These are phyloP conservation scores for Pedicia rivosa DNA, from an alignment of 2,888 invertebrate genomes.

Conservation along the genomic window DNA sequence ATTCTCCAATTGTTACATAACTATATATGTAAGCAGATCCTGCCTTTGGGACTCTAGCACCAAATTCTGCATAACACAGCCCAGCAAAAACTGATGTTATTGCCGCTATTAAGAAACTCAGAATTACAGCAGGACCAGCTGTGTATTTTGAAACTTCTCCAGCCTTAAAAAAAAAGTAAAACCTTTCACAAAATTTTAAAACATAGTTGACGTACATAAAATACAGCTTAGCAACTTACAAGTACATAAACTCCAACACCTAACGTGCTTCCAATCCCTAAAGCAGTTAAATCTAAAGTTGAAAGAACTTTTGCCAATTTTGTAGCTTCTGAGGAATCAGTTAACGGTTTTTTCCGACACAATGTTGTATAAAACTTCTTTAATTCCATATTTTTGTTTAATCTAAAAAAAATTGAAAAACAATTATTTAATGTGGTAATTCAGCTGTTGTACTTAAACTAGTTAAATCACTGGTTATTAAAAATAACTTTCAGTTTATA, in stretches of 20 bases:
- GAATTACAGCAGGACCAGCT: constrained; percentile 73
- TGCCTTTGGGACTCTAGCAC: constrained; percentile 73
- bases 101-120: constrained; percentile 81
- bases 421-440: no score
- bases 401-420: no score
- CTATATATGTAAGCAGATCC: constrained; percentile 90
- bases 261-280: constrained; percentile 69
- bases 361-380: constrained; percentile 24
- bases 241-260: constrained; percentile 86
- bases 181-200: no score
- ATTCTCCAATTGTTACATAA: constrained; percentile 84
- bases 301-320: constrained; percentile 56
- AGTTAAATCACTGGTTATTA: no score
- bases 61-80: constrained; percentile 86
- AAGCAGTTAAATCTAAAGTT: constrained; percentile 65
- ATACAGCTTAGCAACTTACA: no score
- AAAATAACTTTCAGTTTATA: no score
- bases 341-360: constrained; percentile 30
- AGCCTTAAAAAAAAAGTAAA: no score
- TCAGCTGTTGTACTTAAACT: no score
- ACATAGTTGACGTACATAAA: no score
- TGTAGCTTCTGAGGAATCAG: constrained; percentile 27
- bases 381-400: no score
- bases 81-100: constrained; percentile 78
- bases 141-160: constrained; percentile 65